Base-by-base conservation (phyloP, 2,113 vertebrate species). In the Plotosus lineatus region DNA sequence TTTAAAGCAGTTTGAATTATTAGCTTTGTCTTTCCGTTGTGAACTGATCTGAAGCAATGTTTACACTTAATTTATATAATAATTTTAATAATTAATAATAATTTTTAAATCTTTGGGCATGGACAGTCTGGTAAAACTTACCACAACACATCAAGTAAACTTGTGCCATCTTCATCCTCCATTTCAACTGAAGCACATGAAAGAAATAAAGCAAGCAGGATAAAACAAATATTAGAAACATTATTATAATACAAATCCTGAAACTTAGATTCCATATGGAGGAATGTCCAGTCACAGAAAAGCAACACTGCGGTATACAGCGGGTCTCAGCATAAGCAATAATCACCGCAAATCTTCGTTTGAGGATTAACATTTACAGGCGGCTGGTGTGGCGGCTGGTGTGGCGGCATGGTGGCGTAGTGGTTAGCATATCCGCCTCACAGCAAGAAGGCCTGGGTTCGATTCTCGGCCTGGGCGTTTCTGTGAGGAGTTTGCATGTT, bases 101-200 rank as follows among this genome's bases (percentile, higher is more conserved):
- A 26, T 69, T 33, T 10, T 73, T 19, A 44, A 7, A 73, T 73
- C 17, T 71, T 14, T 71, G 26, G 31, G 26, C n/a, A 58, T 10
- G 0, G 48, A 65, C 6, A 63, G 11, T 61, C 9, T 56, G 40
- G 21, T 14, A 60, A 21, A 44, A 91, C 92, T 91, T 83, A 94
- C 94, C 94, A 94, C 89, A 94, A 92, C 89, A 94, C 93, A 91
- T 94, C 94, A 89, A 94, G 91, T 88, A 94, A 92, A 90, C 94
- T 94, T 90, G 92, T 94, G 90, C 92, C 93, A 91, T 94, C 92
- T 91, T 94, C 94, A 94, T 94, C 93, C 89, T 94, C 94, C 94
- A 94, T 94, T 92, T 92, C 92, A 93, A 89, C 94, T 94, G 65
- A 76, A 61, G 68, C 79, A 72, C 14, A 38, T 23, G 56, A 58